Evolutionary conservation across 2,888 invertebrate species (phyloP).

Genomic region (Temnothorax unifasciatus): DNA sequence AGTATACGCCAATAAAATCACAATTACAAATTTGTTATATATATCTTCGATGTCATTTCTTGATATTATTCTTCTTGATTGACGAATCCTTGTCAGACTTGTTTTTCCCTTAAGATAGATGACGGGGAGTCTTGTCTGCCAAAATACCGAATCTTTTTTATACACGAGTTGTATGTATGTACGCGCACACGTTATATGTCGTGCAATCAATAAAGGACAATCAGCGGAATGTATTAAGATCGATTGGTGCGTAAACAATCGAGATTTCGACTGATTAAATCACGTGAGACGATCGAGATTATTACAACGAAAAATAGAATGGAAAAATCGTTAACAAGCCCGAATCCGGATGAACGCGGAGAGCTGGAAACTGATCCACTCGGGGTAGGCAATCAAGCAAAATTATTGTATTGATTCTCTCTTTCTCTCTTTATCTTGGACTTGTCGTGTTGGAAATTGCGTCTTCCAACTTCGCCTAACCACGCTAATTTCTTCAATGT

Average conservation of each 20-base stretch:
- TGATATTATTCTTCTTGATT: neutral
- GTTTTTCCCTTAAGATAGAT: neutral
- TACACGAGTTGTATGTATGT: neutral
- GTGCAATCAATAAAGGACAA: conserved; percentile 12
- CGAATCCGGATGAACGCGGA: conserved; percentile 40
- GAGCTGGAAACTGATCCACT: conserved; percentile 65
- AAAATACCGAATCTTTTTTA: conserved; percentile 1
- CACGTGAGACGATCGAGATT: neutral
- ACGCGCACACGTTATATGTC: too few relatives aligned
- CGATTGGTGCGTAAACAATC: conserved; percentile 7
- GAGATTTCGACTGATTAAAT: neutral
- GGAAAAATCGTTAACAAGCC: neutral
- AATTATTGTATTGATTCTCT: neutral
- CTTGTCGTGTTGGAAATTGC: too few relatives aligned
- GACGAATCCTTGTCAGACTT: neutral
- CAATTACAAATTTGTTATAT: conserved; percentile 14
- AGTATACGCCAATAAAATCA: conserved; percentile 23
- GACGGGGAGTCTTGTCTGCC: neutral
- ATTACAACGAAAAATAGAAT: conserved; percentile 24
- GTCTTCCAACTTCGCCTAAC: neutral
- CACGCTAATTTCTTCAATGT: neutral
- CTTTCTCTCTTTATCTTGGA: too few relatives aligned
- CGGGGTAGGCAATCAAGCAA: conserved; percentile 49
- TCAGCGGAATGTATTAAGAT: neutral
- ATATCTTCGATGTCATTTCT: neutral